A percentile compares a stretch with the other conserved stretches of the same genome.
Evolutionary conservation across 2,113 vertebrate genomes (phyloP).

Genomic region (Siphamia tubifer): DNA sequence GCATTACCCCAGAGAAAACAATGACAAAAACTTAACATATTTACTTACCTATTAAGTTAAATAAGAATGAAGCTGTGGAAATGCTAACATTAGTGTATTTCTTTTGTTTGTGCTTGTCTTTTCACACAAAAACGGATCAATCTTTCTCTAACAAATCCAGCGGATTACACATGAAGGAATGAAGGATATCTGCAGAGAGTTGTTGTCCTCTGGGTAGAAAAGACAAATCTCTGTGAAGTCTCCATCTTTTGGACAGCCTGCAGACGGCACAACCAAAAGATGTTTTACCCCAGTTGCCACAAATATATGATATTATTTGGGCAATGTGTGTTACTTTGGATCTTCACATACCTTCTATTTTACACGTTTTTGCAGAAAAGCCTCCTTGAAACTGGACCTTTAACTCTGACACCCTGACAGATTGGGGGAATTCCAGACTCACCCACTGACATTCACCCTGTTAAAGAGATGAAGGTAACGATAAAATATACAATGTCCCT

Average conservation of each 20-base stretch:
- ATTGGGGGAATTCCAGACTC: slow-evolving; percentile 85
- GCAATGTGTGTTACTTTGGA: not conserved
- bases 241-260: slow-evolving; percentile 81
- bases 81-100: no score
- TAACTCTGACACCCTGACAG: slow-evolving; percentile 80
- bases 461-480: not conserved
- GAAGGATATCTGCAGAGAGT: slow-evolving; percentile 94
- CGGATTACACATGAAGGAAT: not conserved
- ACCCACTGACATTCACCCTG: slow-evolving; percentile 93
- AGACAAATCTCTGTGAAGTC: slow-evolving; percentile 71
- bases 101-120: no score
- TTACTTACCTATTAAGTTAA: no score
- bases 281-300: not conserved
- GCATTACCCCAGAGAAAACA: no score
- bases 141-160: not conserved
- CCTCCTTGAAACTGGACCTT: slow-evolving; percentile 95
- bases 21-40: no score
- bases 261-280: slow-evolving; percentile 4
- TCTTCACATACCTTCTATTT: slow-evolving; percentile 83
- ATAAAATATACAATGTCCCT: not conserved
- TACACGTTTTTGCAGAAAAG: slow-evolving; percentile 86
- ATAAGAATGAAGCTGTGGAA: no score
- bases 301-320: not conserved
- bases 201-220: slow-evolving; percentile 90
- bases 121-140: not conserved